Percentiles rank a stretch among this genome's conserved stretches.
Evolutionary conservation across 2,797 vertebrate genomes (phyloP).

Genomic region (Macropodus opercularis): DNA sequence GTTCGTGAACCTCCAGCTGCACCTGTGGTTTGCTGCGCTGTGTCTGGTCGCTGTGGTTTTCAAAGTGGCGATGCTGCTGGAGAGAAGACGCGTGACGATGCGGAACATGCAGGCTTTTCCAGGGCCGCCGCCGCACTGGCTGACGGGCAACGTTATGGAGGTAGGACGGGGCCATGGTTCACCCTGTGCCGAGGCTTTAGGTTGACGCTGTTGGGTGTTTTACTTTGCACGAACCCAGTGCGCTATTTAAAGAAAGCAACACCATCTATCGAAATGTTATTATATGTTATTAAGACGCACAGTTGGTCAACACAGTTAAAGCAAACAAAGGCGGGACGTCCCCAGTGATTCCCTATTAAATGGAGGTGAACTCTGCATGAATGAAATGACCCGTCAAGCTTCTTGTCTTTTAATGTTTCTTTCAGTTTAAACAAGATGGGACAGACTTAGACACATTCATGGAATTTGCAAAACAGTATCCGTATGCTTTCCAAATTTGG

Average conservation of each 20-base stretch:
- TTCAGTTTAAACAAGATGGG: conserved; percentile 78
- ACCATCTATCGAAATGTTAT: too few species aligned
- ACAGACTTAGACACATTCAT: conserved; percentile 53
- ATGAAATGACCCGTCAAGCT: neutral
- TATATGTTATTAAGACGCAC: too few species aligned
- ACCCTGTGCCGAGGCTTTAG: too few species aligned
- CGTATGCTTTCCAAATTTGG: conserved; percentile 84
- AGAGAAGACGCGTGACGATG: conserved; percentile 7
- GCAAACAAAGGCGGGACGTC: neutral
- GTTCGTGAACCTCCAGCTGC: conserved; percentile 13
- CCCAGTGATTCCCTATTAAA: neutral
- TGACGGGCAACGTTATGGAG: conserved; percentile 70
- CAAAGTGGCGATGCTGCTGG: conserved; percentile 32
- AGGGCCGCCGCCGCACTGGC: conserved; percentile 76
- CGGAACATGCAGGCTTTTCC: conserved; percentile 44
- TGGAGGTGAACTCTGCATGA: too few species aligned
- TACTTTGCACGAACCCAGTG: too few species aligned
- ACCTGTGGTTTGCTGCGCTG: conserved; percentile 44
- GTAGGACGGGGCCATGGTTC: conserved; percentile 61
- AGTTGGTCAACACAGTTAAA: neutral
- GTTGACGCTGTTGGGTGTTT: too few species aligned
- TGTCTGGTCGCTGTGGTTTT: conserved; percentile 43
- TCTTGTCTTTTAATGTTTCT: neutral
- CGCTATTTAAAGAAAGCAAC: too few species aligned
- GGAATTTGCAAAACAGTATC: conserved; percentile 78